Conservation (phyloP, 1,140 invertebrate genomes). For the Oryctes rhinoceros region DNA sequence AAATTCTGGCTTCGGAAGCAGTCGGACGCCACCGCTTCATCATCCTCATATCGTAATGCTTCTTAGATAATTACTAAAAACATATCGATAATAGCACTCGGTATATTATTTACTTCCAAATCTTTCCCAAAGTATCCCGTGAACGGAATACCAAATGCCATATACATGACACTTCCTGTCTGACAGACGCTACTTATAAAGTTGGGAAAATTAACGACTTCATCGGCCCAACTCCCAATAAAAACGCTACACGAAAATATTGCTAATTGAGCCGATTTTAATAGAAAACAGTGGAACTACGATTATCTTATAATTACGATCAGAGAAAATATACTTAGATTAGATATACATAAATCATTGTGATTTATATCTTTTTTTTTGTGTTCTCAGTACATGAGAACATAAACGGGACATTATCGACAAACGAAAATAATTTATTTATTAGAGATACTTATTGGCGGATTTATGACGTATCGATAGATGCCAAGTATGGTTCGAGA, state of each 20-base stretch:
- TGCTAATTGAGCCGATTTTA: slow-evolving; percentile 3
- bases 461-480: not conserved
- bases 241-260: not conserved
- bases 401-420: not conserved
- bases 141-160: not conserved
- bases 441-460: not conserved
- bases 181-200: slow-evolving; percentile 29
- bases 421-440: not conserved
- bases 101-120: not conserved
- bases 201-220: slow-evolving; percentile 15
- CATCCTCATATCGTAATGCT: too few relatives aligned
- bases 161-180: slow-evolving; percentile 16
- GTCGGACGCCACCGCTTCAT: too few relatives aligned
- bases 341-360: not conserved
- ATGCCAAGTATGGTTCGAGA: not conserved
- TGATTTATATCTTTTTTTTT: not conserved
- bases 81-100: not conserved
- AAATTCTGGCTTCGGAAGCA: too few relatives aligned
- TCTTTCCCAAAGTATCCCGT: not conserved
- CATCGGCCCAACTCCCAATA: not conserved
- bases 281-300: not conserved
- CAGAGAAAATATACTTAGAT: not conserved
- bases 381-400: not conserved
- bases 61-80: too few relatives aligned
- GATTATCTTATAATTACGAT: not conserved